Percentiles rank a stretch among this genome's conserved stretches.
Evolutionary conservation across 37 sponge, comb jelly and placozoan genomes (phyloP).

Genomic region (Tethya wilhelma): DNA sequence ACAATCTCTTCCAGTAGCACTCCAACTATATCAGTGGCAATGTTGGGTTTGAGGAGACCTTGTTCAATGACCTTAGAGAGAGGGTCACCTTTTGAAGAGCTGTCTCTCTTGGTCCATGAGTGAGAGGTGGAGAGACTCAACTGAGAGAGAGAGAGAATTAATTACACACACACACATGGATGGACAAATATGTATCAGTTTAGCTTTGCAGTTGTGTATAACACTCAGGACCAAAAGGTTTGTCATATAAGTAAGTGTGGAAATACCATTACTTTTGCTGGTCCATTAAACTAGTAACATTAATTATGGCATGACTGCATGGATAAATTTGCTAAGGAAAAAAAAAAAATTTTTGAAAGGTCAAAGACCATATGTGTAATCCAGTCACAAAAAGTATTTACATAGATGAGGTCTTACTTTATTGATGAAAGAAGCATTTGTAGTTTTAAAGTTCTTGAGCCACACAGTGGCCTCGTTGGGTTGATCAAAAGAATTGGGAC

Average conservation of each 20-base stretch:
- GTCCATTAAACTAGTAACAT: too few species aligned
- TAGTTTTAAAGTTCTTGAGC: slow-evolving; percentile 58
- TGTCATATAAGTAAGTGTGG: too few species aligned
- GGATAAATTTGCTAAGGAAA: too few species aligned
- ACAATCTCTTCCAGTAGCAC: slow-evolving; percentile 54
- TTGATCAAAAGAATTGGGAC: slow-evolving; percentile 47
- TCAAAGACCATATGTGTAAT: too few species aligned
- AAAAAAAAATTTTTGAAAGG: too few species aligned
- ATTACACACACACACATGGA: background rate
- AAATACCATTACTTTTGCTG: too few species aligned
- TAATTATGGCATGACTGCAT: too few species aligned
- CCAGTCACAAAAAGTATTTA: too few species aligned
- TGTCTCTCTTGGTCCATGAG: slow-evolving; percentile 59
- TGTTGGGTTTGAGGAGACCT: slow-evolving; percentile 62
- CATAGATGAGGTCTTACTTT: slow-evolving; percentile 25
- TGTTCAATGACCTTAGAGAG: slow-evolving; percentile 63
- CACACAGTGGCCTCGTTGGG: slow-evolving; percentile 55
- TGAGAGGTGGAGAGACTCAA: slow-evolving; percentile 25
- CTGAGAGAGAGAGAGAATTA: slow-evolving; percentile 26
- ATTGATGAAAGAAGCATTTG: slow-evolving; percentile 30
- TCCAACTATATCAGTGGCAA: slow-evolving; percentile 64
- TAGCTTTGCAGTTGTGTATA: too few species aligned
- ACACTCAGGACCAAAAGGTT: too few species aligned
- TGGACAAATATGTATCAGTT: background rate
- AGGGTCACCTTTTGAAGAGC: slow-evolving; percentile 25